phyloP scores from a whole-genome alignment of 2,888 invertebrate species.

The Synergus itoensis region DNA sequence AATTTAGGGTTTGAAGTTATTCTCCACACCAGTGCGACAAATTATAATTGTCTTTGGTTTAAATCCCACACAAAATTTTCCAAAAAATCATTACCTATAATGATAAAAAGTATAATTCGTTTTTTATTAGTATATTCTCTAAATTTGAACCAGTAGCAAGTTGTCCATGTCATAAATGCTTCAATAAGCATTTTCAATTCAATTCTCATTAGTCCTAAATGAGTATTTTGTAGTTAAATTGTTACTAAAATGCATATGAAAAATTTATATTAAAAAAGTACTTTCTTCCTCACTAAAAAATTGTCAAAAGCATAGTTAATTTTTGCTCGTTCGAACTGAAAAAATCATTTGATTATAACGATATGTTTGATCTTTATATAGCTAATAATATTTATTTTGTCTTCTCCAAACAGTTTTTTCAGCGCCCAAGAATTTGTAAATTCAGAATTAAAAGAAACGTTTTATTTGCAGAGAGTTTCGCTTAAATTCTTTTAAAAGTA shows the following conservation, averaged over 20 bases:
- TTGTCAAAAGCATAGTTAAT: constrained; percentile 7
- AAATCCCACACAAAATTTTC: background rate
- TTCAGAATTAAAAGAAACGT: constrained; percentile 28
- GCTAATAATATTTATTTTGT: too few species aligned
- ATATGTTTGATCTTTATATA: too few species aligned
- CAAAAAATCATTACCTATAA: too few species aligned
- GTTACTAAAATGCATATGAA: too few species aligned
- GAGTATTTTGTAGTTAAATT: too few species aligned
- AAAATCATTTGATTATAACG: too few species aligned
- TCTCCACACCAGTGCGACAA: constrained; percentile 13
- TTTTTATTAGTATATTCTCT: too few species aligned
- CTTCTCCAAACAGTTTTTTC: too few species aligned
- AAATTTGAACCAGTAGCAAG: too few species aligned
- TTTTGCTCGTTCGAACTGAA: constrained; percentile 4
- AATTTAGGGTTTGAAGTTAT: constrained; percentile 36
- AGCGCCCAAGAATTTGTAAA: background rate
- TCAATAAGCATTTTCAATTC: background rate
- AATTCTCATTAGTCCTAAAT: too few species aligned
- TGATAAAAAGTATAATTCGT: too few species aligned
- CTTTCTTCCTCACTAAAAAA: background rate
- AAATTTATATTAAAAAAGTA: background rate
- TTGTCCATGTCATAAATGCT: background rate
- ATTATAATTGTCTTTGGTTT: constrained; percentile 9
- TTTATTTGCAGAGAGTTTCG: background rate
- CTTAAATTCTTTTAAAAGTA: background rate